A percentile compares a stretch with the other conserved stretches of the same genome.
Conservation (phyloP, 2,113 vertebrate genomes). For the Lipotes vexillifer region DNA sequence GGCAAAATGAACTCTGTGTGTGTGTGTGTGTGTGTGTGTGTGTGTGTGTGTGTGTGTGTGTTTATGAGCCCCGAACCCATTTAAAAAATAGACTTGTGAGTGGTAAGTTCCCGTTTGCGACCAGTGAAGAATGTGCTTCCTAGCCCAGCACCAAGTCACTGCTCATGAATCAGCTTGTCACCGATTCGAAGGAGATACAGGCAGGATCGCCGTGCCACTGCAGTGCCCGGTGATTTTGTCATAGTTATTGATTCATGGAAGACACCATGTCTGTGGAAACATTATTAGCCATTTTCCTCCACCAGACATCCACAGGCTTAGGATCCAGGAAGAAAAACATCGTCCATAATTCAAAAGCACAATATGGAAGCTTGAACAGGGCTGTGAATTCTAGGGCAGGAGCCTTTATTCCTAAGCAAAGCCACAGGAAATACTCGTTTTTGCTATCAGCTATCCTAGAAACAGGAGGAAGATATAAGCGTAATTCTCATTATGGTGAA, state of each 20-base stretch:
- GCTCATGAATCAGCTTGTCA: not conserved
- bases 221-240: not conserved
- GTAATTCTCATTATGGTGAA: not conserved
- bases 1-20: not conserved
- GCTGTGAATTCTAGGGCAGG: not conserved
- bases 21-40: not conserved
- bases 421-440: not conserved
- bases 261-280: not conserved
- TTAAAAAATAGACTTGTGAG: not conserved
- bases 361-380: not conserved
- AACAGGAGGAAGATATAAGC: not conserved
- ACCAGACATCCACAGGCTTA: not conserved
- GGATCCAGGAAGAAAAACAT: conserved; percentile 7
- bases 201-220: not conserved
- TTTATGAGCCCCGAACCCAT: not conserved
- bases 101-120: not conserved
- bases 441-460: not conserved
- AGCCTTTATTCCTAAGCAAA: conserved; percentile 14
- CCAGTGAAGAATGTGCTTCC: not conserved
- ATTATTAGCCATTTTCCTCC: conserved; percentile 13
- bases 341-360: conserved; percentile 40
- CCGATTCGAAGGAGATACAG: not conserved
- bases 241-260: not conserved
- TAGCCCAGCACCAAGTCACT: not conserved
- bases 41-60: not conserved